phyloP scores from a whole-genome alignment of 2,113 vertebrate species.

The Scalopus aquaticus region DNA sequence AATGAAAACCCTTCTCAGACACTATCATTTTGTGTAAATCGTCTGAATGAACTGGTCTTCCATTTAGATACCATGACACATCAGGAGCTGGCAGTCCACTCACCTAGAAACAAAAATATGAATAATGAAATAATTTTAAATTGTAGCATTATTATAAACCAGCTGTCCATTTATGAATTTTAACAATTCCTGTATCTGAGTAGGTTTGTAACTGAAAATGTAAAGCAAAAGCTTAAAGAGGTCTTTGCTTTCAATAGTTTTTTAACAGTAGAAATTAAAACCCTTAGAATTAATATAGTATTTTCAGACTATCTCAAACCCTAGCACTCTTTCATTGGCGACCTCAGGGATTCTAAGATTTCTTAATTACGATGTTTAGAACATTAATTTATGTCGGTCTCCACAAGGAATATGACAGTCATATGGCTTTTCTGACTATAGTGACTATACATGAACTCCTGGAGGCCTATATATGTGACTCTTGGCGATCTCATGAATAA shows the following conservation, averaged over 20 bases:
- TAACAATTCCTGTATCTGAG: background rate
- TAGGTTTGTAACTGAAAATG: conserved; percentile 37
- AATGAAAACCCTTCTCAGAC: conserved; percentile 96
- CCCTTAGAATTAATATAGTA: background rate
- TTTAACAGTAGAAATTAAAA: conserved; percentile 45
- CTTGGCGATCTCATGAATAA: background rate
- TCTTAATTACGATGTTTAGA: conserved; percentile 19
- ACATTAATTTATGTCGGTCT: background rate
- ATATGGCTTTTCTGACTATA: background rate
- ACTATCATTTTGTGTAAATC: conserved; percentile 98
- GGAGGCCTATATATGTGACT: background rate
- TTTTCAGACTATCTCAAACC: conserved; percentile 40
- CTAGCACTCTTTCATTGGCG: conserved; percentile 7
- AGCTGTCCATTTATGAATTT: conserved; percentile 3
- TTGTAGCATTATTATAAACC: background rate
- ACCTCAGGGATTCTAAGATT: background rate
- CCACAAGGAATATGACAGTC: background rate
- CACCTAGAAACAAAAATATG: conserved; percentile 86
- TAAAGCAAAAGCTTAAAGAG: conserved; percentile 31
- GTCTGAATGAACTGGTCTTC: conserved; percentile 93
- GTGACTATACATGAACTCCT: background rate
- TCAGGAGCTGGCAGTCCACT: conserved; percentile 94
- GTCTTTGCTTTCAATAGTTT: background rate
- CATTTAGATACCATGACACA: conserved; percentile 95
- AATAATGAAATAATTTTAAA: conserved; percentile 34